A percentile compares a stretch with the other conserved stretches of the same genome.
phyloP scores from a whole-genome alignment of 2,888 invertebrate genomes.

The Molanna angustata region DNA sequence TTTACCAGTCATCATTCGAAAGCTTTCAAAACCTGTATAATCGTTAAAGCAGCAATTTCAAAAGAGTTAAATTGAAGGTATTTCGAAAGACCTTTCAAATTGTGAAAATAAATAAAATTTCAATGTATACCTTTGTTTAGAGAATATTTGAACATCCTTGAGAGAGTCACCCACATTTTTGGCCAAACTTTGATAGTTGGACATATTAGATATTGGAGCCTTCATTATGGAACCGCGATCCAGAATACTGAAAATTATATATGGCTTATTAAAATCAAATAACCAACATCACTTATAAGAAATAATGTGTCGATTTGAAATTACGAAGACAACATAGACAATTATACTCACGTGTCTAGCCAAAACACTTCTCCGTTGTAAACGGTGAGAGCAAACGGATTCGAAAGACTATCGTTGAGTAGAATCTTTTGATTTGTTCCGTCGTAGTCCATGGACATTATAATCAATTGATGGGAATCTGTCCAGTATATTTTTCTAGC shows the following conservation, averaged over 20 bases:
- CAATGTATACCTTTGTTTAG: conserved; percentile 40
- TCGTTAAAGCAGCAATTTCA: no score
- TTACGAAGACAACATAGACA: not conserved
- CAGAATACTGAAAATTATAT: conserved; percentile 37
- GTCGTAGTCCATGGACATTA: conserved; percentile 70
- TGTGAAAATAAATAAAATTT: no score
- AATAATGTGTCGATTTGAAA: not conserved
- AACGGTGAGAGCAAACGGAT: conserved; percentile 66
- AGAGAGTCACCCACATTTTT: conserved; percentile 63
- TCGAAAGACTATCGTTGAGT: conserved; percentile 53
- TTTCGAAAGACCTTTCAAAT: no score
- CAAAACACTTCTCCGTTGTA: conserved; percentile 66
- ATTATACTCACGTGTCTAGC: conserved; percentile 65
- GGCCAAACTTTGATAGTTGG: conserved; percentile 54
- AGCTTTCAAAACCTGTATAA: no score
- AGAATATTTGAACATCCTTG: conserved; percentile 66
- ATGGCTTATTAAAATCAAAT: not conserved
- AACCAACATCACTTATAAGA: not conserved
- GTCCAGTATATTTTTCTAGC: conserved; percentile 74
- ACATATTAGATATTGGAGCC: conserved; percentile 59
- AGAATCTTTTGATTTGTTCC: conserved; percentile 57
- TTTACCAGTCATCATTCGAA: no score
- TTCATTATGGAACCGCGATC: conserved; percentile 63
- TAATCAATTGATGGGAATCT: conserved; percentile 65
- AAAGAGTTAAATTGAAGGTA: no score